Evolutionary conservation across 2,113 vertebrate species (phyloP).

Genomic region (Dolichallabes microphthalmus): DNA sequence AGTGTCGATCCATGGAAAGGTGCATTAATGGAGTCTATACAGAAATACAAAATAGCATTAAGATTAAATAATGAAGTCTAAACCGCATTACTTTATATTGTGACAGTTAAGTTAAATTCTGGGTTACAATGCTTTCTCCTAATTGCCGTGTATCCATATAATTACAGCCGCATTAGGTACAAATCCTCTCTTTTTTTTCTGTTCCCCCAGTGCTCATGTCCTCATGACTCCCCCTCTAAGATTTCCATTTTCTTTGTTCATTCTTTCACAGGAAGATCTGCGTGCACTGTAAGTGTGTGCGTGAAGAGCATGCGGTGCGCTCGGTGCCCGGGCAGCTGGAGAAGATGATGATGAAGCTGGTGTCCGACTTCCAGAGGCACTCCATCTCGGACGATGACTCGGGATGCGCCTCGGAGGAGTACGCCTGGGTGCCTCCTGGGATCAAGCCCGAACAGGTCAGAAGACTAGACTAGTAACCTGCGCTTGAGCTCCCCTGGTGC

Average conservation of each 20-base stretch:
- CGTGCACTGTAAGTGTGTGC: constrained; percentile 86
- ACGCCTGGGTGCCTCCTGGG: constrained; percentile 88
- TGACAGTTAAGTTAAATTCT: background rate
- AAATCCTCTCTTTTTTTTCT: background rate
- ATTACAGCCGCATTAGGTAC: constrained; percentile 26
- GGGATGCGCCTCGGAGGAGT: constrained; percentile 87
- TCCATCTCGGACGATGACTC: constrained; percentile 88
- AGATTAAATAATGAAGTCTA: background rate
- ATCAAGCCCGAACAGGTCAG: constrained; percentile 89
- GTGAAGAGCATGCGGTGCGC: constrained; percentile 83
- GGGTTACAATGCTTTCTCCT: background rate
- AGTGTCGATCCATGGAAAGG: background rate
- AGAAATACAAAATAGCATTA: background rate
- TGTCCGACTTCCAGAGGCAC: constrained; percentile 84
- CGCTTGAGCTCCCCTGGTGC: background rate
- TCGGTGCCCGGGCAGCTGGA: constrained; percentile 81
- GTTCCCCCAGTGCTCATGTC: background rate
- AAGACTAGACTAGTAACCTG: background rate
- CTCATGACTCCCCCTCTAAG: background rate
- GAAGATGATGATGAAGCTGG: constrained; percentile 85
- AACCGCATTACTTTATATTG: background rate
- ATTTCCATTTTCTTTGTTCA: background rate
- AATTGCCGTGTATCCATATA: constrained; percentile 1
- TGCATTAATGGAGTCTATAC: background rate
- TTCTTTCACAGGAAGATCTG: constrained; percentile 83